A percentile compares a stretch with the other conserved stretches of the same genome.
Conservation (phyloP, 1,140 invertebrate species). For the Phymastichus coffea region DNA sequence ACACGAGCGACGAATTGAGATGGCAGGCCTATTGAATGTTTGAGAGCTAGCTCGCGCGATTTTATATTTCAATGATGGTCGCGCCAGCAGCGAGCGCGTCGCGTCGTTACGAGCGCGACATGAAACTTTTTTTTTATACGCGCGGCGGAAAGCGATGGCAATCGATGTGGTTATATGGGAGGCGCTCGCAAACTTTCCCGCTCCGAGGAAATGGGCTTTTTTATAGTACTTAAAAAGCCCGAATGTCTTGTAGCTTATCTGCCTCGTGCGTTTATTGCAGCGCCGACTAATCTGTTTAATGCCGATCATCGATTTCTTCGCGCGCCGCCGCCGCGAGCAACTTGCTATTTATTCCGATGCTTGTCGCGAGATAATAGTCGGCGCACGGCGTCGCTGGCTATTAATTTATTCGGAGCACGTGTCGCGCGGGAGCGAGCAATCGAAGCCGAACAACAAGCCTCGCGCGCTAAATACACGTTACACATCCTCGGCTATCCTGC, state of each 20-base stretch:
- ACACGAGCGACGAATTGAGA: slow-evolving; percentile 32
- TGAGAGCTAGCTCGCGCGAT: slow-evolving; percentile 3
- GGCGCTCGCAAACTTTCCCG: neutral
- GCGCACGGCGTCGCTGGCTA: no score
- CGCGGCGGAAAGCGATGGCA: neutral
- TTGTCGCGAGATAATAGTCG: no score
- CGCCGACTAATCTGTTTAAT: slow-evolving; percentile 2
- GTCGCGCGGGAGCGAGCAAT: slow-evolving; percentile 1
- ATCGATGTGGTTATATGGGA: slow-evolving; percentile 12
- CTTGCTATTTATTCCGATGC: no score
- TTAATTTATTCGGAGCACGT: slow-evolving; percentile 1
- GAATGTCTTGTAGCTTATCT: slow-evolving; percentile 1
- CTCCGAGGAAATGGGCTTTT: slow-evolving; percentile 5
- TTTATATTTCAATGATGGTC: slow-evolving; percentile 28
- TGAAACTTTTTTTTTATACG: slow-evolving; percentile 6
- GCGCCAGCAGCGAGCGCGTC: no score
- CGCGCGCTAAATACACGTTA: neutral
- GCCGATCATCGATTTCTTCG: neutral
- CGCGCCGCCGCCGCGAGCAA: no score
- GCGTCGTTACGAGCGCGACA: neutral
- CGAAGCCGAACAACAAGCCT: slow-evolving; percentile 12
- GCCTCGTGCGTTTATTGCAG: slow-evolving; percentile 7
- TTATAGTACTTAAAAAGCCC: slow-evolving; percentile 4
- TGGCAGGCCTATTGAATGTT: slow-evolving; percentile 20
- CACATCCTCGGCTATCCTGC: no score